These are phyloP conservation scores for Seira sanloemensis DNA, from an alignment of 2,888 invertebrate species.

Conservation along the genomic window DNA sequence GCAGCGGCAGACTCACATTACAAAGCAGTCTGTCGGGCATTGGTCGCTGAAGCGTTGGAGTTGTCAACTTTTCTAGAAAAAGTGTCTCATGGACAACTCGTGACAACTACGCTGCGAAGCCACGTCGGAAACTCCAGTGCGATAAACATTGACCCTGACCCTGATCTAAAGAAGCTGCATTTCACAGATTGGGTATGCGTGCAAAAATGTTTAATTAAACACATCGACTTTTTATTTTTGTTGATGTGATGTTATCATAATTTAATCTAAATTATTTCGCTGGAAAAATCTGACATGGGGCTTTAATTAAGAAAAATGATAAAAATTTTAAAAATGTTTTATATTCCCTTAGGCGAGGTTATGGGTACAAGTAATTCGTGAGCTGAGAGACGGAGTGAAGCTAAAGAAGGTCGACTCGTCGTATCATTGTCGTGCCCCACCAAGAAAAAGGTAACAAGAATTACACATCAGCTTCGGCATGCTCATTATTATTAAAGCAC, in stretches of 20 bases:
- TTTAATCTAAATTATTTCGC: constrained; percentile 11
- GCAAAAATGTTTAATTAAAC: too few relatives aligned
- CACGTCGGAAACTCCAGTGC: constrained; percentile 77
- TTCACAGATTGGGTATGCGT: constrained; percentile 92
- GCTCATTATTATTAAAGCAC: too few relatives aligned
- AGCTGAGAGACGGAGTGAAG: constrained; percentile 93
- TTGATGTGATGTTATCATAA: constrained; percentile 25
- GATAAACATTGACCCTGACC: constrained; percentile 78
- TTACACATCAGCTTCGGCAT: too few relatives aligned
- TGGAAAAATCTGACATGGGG: constrained; percentile 15
- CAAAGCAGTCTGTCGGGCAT: constrained; percentile 92
- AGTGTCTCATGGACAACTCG: constrained; percentile 81
- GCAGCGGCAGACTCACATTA: constrained; percentile 85
- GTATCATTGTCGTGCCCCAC: constrained; percentile 81
- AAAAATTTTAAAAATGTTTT: constrained; percentile 14
- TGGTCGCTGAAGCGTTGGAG: constrained; percentile 94
- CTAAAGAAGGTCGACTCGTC: constrained; percentile 87
- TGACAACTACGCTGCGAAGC: constrained; percentile 75
- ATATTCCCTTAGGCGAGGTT: constrained; percentile 85
- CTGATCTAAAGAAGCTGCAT: constrained; percentile 87
- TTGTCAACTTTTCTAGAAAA: constrained; percentile 92
- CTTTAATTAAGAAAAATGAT: constrained; percentile 15
- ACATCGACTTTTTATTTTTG: too few relatives aligned
- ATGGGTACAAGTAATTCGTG: constrained; percentile 96
- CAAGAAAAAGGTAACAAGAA: too few relatives aligned